Evolutionary conservation across 2,888 invertebrate genomes (phyloP).

Genomic region (Ptychoptera contaminata): DNA sequence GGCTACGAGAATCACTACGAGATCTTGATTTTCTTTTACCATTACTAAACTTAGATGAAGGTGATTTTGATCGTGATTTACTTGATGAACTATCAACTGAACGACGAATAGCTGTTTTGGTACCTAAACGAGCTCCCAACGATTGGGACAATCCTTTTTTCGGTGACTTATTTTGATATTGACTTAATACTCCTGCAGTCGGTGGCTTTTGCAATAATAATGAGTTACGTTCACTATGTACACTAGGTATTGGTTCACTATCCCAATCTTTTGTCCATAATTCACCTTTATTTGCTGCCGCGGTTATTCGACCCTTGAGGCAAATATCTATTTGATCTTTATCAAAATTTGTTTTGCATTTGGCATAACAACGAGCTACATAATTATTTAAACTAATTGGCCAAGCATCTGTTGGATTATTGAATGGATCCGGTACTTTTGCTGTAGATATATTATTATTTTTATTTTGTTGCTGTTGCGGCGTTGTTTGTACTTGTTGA

Average conservation of each 20-base stretch:
- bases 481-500: conserved; percentile 25
- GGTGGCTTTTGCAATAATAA: conserved; percentile 40
- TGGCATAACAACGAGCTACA: conserved; percentile 82
- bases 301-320: conserved; percentile 84
- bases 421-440: conserved; percentile 29
- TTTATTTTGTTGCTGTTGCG: conserved; percentile 17
- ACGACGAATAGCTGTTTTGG: conserved; percentile 27
- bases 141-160: conserved; percentile 37
- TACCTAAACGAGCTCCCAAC: conserved; percentile 41
- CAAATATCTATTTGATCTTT: conserved; percentile 90
- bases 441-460: conserved; percentile 14
- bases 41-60: conserved; percentile 15
- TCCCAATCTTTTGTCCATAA: conserved; percentile 90
- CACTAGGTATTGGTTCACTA: conserved; percentile 80
- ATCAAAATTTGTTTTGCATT: conserved; percentile 74
- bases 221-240: conserved; percentile 59
- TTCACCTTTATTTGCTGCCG: conserved; percentile 75
- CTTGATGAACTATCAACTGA: conserved; percentile 26
- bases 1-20: conserved; percentile 24
- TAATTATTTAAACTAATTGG: conserved; percentile 70
- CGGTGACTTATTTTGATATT: conserved; percentile 37
- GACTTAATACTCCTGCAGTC: conserved; percentile 38
- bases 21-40: conserved; percentile 20
- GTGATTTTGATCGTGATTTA: conserved; percentile 23
- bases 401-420: conserved; percentile 53